phyloP scores from a whole-genome alignment of 1,140 invertebrate genomes.

The Apis dorsata region DNA sequence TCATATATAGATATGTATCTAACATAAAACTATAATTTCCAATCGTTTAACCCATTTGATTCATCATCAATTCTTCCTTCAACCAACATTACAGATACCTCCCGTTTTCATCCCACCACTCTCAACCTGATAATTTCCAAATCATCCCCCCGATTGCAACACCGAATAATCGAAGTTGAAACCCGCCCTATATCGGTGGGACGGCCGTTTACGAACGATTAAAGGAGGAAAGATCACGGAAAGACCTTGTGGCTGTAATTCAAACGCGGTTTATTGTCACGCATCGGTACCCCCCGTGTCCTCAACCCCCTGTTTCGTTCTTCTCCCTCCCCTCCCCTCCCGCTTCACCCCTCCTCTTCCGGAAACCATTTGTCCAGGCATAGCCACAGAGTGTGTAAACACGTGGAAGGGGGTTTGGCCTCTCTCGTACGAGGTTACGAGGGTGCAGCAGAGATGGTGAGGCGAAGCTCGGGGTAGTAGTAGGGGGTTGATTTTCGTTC shows the following conservation, averaged over 20 bases:
- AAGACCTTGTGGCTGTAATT: slow-evolving; percentile 23
- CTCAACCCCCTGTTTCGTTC: background rate
- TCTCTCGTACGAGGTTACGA: slow-evolving; percentile 61
- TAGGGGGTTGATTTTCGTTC: slow-evolving; percentile 74
- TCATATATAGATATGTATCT: too few species aligned
- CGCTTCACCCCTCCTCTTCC: background rate
- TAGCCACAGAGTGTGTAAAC: slow-evolving; percentile 62
- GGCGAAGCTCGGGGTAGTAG: slow-evolving; percentile 55
- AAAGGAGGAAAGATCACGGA: slow-evolving; percentile 25
- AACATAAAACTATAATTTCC: background rate
- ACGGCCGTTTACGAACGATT: slow-evolving; percentile 5
- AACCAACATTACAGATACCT: background rate
- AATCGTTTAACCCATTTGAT: background rate
- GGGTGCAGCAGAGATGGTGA: slow-evolving; percentile 47
- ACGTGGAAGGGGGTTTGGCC: slow-evolving; percentile 43
- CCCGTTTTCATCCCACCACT: too few species aligned
- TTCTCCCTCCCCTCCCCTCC: background rate
- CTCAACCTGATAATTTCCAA: too few species aligned
- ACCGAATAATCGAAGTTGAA: background rate
- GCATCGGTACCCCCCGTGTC: slow-evolving; percentile 1
- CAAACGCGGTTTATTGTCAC: slow-evolving; percentile 50
- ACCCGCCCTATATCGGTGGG: background rate
- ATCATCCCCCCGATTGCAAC: background rate
- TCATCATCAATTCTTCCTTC: background rate
- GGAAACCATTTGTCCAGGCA: slow-evolving; percentile 64